Evolutionary conservation across 2,797 vertebrate genomes (phyloP).

Genomic region (Tapera naevia): DNA sequence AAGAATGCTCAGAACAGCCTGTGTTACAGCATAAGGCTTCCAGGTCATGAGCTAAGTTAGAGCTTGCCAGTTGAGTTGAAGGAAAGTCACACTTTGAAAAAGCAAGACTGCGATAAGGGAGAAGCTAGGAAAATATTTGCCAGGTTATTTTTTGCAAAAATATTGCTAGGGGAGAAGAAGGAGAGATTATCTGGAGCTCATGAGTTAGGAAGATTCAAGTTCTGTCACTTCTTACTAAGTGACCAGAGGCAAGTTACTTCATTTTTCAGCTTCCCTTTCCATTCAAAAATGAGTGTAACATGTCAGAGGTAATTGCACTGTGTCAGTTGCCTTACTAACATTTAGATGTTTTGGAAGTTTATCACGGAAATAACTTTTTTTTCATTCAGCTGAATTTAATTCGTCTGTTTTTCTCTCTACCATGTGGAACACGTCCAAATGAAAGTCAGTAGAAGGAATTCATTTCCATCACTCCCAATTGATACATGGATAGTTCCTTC

Average conservation of each 20-base stretch:
- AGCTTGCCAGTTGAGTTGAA: constrained; percentile 13
- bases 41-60: constrained; percentile 30
- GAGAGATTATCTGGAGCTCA: neutral
- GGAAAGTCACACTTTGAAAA: constrained; percentile 16
- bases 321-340: neutral
- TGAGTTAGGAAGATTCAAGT: neutral
- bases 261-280: neutral
- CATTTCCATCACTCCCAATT: neutral
- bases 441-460: constrained; percentile 5
- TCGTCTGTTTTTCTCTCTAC: neutral
- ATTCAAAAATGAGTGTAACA: neutral
- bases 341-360: neutral
- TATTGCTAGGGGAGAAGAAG: neutral
- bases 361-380: neutral
- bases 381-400: neutral
- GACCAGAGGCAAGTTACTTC: neutral
- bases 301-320: neutral
- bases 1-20: neutral
- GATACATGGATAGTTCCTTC: neutral
- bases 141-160: neutral
- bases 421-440: neutral
- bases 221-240: neutral
- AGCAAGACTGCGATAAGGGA: neutral
- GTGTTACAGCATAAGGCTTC: neutral
- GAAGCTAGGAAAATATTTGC: constrained; percentile 28